These are phyloP conservation scores for Varecia variegata DNA, from an alignment of 2,797 vertebrate genomes.

Conservation along the genomic window DNA sequence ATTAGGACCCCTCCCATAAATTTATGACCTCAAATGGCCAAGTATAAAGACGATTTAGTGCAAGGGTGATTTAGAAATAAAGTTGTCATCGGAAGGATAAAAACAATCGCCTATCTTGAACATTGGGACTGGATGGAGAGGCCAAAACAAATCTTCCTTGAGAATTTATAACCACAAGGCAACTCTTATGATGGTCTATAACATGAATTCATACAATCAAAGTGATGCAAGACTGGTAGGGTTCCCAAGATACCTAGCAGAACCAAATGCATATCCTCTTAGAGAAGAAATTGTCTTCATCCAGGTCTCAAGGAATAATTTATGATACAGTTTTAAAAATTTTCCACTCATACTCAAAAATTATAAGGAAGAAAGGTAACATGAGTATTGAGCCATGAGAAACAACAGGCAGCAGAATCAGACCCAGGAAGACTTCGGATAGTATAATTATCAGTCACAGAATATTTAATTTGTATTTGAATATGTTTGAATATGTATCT, in stretches of 20 bases:
- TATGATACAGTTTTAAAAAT: background rate
- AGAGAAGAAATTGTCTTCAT: background rate
- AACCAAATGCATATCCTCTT: background rate
- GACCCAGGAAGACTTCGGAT: background rate
- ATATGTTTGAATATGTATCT: background rate
- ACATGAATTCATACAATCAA: background rate
- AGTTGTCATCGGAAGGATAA: background rate
- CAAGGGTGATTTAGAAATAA: background rate
- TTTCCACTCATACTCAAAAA: background rate
- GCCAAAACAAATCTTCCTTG: background rate
- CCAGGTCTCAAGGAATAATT: background rate
- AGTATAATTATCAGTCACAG: background rate
- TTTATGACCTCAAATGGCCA: background rate
- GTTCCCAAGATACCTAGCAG: background rate
- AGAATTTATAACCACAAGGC: background rate
- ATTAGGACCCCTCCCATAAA: background rate
- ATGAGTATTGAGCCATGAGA: background rate
- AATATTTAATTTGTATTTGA: slow-evolving; percentile 5
- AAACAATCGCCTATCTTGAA: slow-evolving; percentile 7
- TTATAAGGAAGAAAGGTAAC: background rate
- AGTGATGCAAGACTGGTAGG: background rate
- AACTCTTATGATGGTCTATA: background rate
- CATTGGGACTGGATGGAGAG: background rate
- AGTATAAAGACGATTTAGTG: background rate
- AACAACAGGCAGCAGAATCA: background rate